A percentile compares a stretch with the other conserved stretches of the same genome.
phyloP scores from a whole-genome alignment of 1,140 invertebrate species.

The Ceratitis capitata region DNA sequence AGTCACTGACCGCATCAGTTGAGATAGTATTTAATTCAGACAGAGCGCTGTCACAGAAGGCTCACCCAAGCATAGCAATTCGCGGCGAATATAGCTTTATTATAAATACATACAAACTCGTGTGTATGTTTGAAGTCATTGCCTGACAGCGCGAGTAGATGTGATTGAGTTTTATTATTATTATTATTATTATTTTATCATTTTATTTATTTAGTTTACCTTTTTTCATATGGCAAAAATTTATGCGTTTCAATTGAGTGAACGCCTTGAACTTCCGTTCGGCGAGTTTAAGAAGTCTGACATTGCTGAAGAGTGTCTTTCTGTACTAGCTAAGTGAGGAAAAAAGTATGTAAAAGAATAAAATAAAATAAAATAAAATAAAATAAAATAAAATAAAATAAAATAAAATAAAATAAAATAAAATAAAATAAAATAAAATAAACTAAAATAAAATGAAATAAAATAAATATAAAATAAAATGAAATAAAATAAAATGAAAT shows the following conservation, averaged over 20 bases:
- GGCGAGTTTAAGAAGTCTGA: slow-evolving; percentile 55
- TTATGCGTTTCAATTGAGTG: slow-evolving; percentile 64
- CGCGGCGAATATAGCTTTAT: background rate
- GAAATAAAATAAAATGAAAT: too few species aligned
- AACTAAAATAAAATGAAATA: too few species aligned
- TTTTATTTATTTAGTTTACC: background rate
- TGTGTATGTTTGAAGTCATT: background rate
- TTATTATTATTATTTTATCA: background rate
- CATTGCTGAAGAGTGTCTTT: background rate
- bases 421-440: too few species aligned
- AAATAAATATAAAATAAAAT: too few species aligned
- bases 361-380: too few species aligned
- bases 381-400: too few species aligned
- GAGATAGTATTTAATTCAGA: background rate
- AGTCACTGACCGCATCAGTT: slow-evolving; percentile 11
- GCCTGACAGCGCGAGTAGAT: background rate
- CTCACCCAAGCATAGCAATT: background rate
- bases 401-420: too few species aligned
- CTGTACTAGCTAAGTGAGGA: background rate
- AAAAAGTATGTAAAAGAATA: background rate
- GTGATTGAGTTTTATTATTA: background rate
- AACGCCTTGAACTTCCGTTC: slow-evolving; percentile 65
- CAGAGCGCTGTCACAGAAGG: background rate
- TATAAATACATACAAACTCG: background rate
- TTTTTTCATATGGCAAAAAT: background rate